Base-by-base conservation (phyloP, 2,113 vertebrate species). In the Anolis carolinensis region DNA sequence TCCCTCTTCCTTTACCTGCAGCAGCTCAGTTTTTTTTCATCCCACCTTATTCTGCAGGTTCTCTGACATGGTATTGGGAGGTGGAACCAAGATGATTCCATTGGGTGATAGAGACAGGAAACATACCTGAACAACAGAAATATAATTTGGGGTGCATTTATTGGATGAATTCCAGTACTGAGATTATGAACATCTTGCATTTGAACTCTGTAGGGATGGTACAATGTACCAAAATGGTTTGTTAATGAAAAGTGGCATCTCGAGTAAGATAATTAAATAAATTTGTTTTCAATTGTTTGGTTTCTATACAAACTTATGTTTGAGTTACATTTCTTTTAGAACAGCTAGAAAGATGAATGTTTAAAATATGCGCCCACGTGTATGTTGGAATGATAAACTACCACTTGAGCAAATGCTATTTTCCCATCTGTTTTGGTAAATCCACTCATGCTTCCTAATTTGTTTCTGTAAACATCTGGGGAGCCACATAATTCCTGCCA, bases 251-350 rank as follows among this genome's bases (percentile, higher is more conserved):
- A 80, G 39, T 67, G n/a, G 59, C 20, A 36, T 65, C 70, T 44
- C 23, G 10, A 67, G 55, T 86, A 81, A 72, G 44, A 76, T 25
- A 79, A 4, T 74, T 50, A 81, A 86, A 86, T 79, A 86, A 86
- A 86, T 34, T 3, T 34, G 7, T 73, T 86, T 80, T 36, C 23
- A 48, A 16, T 79, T 48, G 55, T 73, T 86, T 65, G 36, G 30
- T 72, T 74, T 21, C 68, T 34, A n/a, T 20, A 81, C 70, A 81
- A 14, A 81, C 14, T 65, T 81, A 36, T 13, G 25, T 34, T 25
- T 34, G 34, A 79, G 23, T 4, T 62, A 63, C 1, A 8, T 30
- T 21, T 4, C 5, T 79, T 79, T 55, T 11, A 25, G 21, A 79
- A 62, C 10, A 27, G 10, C 16, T 68, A 25, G 20, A 79, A 32